These are phyloP conservation scores for Drosophila meridionalis DNA, from an alignment of 2,888 invertebrate species.

Conservation along the genomic window DNA sequence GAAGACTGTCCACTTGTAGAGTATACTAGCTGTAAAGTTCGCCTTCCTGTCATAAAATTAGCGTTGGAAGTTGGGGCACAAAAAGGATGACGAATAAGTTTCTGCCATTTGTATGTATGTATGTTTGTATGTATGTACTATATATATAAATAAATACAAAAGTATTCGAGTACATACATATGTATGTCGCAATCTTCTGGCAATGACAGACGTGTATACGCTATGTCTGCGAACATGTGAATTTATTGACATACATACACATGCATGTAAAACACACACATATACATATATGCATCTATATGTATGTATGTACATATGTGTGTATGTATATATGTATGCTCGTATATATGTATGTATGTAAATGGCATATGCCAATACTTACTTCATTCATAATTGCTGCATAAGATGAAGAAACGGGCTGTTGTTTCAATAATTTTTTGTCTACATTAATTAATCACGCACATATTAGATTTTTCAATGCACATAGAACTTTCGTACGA, in stretches of 20 bases:
- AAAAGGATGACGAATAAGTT: conserved; percentile 1
- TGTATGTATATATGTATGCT: not conserved
- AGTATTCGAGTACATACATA: conserved; percentile 4
- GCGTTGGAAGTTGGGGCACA: not conserved
- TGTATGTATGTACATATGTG: too few relatives aligned
- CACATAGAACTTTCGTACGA: conserved; percentile 1
- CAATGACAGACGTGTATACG: conserved; percentile 10
- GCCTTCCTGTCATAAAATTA: conserved; percentile 9
- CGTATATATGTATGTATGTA: not conserved
- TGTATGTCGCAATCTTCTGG: conserved; percentile 6
- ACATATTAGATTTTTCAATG: conserved; percentile 6
- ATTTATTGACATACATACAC: conserved; percentile 14
- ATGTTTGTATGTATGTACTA: not conserved
- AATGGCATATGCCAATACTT: conserved; percentile 7
- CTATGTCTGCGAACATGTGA: conserved; percentile 2
- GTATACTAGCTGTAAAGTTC: conserved; percentile 1
- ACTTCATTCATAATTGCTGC: conserved; percentile 13
- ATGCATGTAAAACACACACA: conserved; percentile 2
- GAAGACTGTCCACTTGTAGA: not conserved
- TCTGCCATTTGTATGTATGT: not conserved
- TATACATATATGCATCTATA: not conserved
- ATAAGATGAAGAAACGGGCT: not conserved
- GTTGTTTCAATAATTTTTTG: not conserved
- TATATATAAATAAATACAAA: conserved; percentile 12
- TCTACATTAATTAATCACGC: not conserved